phyloP scores from a whole-genome alignment of 1,140 invertebrate genomes.

The Aphaenogaster ashmeadi region DNA sequence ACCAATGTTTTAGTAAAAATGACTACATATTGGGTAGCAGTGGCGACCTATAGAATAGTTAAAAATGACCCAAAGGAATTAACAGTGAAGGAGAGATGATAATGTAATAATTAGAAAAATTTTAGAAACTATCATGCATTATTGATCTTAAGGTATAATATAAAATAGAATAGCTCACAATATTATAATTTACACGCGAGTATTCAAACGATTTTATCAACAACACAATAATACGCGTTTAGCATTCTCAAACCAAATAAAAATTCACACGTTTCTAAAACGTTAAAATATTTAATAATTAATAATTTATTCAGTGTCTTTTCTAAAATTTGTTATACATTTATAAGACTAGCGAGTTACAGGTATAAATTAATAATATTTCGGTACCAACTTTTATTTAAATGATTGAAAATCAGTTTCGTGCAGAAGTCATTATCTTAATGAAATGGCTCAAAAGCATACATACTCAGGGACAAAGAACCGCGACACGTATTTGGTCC shows the following conservation, averaged over 20 bases:
- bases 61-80: neutral
- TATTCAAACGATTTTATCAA: neutral
- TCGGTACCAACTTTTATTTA: neutral
- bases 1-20: no score
- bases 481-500: constrained; percentile 2
- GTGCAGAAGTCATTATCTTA: neutral
- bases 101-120: constrained; percentile 26
- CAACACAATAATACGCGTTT: neutral
- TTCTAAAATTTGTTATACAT: neutral
- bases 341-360: neutral
- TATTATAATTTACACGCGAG: no score
- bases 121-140: neutral
- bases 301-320: neutral
- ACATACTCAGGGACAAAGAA: constrained; percentile 23
- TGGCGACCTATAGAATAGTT: no score
- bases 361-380: neutral
- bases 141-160: neutral
- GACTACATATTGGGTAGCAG: no score
- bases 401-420: neutral
- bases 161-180: no score
- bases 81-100: neutral
- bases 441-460: neutral
- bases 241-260: neutral
- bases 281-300: neutral
- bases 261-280: neutral